A percentile compares a stretch with the other conserved stretches of the same genome.
Evolutionary conservation across 2,888 invertebrate genomes (phyloP).

Genomic region (Herminia tarsipennalis): DNA sequence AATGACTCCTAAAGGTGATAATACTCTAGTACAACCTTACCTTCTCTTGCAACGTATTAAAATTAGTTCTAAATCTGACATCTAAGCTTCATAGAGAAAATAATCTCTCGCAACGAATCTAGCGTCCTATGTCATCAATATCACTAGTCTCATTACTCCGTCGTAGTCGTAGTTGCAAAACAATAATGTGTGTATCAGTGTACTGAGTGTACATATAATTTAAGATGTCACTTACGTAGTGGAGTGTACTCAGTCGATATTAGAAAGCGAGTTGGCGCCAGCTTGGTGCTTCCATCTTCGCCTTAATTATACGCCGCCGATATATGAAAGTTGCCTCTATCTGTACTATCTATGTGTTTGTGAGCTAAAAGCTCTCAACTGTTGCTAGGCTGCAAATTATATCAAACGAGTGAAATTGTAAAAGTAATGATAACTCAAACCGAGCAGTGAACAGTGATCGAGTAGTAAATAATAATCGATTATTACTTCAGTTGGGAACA

Average conservation of each 20-base stretch:
- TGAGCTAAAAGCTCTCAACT: slow-evolving; percentile 22
- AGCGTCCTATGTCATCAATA: too few species aligned
- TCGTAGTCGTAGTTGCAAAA: too few species aligned
- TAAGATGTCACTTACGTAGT: slow-evolving; percentile 13
- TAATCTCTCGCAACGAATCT: too few species aligned
- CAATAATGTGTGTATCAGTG: too few species aligned
- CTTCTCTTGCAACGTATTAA: too few species aligned
- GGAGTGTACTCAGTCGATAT: slow-evolving; percentile 59
- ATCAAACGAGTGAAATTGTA: neutral
- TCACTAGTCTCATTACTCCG: too few species aligned
- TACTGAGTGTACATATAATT: neutral
- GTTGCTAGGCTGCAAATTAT: slow-evolving; percentile 15
- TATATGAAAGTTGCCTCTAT: slow-evolving; percentile 56
- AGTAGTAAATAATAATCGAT: neutral
- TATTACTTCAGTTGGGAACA: neutral
- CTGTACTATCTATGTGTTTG: slow-evolving; percentile 10
- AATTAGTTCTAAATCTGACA: too few species aligned
- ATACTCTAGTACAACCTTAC: too few species aligned
- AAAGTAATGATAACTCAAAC: slow-evolving; percentile 5
- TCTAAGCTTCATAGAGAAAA: too few species aligned
- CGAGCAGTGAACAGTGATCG: neutral
- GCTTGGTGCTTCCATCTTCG: slow-evolving; percentile 54
- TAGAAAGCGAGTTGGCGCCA: slow-evolving; percentile 73
- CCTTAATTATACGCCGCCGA: slow-evolving; percentile 62
- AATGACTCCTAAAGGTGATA: too few species aligned